phyloP scores from a whole-genome alignment of 1,140 invertebrate species.

The Sminthurides bifidus region DNA sequence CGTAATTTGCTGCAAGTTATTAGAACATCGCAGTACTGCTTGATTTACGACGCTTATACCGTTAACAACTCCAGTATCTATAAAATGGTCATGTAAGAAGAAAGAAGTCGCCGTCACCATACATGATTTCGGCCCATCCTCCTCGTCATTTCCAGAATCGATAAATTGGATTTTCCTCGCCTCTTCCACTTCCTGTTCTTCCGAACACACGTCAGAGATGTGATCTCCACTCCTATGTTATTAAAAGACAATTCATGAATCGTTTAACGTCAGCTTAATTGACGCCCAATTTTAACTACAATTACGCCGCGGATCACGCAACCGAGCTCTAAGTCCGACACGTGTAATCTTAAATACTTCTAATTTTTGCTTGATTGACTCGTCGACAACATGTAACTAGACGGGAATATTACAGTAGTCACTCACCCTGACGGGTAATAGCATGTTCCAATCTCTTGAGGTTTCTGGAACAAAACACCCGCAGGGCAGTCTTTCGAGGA shows the following conservation, averaged over 20 bases:
- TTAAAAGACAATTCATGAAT: neutral
- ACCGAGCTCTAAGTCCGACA: no score
- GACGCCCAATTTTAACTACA: neutral
- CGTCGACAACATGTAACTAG: no score
- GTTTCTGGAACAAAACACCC: neutral
- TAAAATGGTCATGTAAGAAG: neutral
- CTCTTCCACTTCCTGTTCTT: neutral
- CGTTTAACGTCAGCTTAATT: neutral
- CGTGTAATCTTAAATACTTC: no score
- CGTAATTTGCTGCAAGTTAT: neutral
- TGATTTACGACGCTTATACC: neutral
- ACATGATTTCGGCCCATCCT: constrained; percentile 2
- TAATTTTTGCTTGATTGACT: no score
- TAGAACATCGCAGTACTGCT: neutral
- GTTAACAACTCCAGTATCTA: neutral
- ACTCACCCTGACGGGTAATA: neutral
- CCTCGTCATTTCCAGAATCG: neutral
- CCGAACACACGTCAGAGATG: neutral
- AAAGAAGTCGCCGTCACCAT: no score
- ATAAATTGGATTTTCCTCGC: constrained; percentile 2
- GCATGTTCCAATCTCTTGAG: neutral
- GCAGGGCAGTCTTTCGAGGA: neutral
- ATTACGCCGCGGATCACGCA: neutral
- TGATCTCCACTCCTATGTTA: neutral
- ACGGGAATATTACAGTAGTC: no score